phyloP scores from a whole-genome alignment of 1,140 invertebrate genomes.

The Trichoplusia ni region DNA sequence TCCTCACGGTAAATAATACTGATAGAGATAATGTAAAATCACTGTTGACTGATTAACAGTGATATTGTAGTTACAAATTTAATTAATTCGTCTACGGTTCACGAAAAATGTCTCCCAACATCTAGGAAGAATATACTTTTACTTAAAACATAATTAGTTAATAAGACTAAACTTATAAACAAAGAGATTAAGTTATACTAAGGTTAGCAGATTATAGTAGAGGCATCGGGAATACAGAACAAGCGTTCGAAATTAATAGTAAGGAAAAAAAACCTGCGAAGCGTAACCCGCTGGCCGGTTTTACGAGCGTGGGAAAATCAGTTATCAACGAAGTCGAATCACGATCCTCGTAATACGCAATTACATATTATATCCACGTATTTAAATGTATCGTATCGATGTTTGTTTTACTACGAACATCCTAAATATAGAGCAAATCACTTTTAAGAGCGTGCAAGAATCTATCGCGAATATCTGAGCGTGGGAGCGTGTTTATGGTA shows the following conservation, averaged over 20 bases:
- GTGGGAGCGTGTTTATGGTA: slow-evolving; percentile 77
- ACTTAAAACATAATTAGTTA: no score
- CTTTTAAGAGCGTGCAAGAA: slow-evolving; percentile 77
- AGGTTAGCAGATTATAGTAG: no score
- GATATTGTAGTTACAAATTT: no score
- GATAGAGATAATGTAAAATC: no score
- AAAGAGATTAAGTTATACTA: no score
- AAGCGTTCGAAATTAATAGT: slow-evolving; percentile 28
- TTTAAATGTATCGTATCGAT: slow-evolving; percentile 83
- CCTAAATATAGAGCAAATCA: slow-evolving; percentile 81
- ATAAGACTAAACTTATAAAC: no score
- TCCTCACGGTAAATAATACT: no score
- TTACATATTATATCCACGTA: slow-evolving; percentile 81
- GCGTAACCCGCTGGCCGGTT: slow-evolving; percentile 29
- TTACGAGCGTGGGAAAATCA: slow-evolving; percentile 65
- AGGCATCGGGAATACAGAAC: no score
- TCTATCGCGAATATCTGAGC: slow-evolving; percentile 74
- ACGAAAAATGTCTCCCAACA: no score
- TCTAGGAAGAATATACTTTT: no score
- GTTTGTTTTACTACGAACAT: slow-evolving; percentile 75
- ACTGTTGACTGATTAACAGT: no score
- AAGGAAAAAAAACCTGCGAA: slow-evolving; percentile 45
- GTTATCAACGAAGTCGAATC: slow-evolving; percentile 44
- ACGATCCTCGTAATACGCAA: slow-evolving; percentile 43
- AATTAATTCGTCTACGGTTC: no score